These are phyloP conservation scores for Furcula furcula DNA, from an alignment of 2,888 invertebrate species.

Conservation along the genomic window DNA sequence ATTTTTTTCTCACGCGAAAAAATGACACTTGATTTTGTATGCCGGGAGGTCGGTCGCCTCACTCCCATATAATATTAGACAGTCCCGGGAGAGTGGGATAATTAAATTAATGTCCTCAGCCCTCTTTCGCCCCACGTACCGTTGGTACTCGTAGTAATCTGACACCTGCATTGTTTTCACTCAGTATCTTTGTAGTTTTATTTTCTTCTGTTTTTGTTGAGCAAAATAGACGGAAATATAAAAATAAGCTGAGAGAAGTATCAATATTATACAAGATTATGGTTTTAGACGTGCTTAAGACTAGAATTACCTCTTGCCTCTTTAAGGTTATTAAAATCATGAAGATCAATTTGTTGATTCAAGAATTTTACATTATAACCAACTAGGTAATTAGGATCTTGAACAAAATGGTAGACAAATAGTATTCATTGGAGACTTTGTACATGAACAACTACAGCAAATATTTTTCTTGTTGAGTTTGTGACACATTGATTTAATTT, in stretches of 20 bases:
- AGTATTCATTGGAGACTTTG: too few species aligned
- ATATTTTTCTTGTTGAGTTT: too few species aligned
- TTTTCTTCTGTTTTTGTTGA: slow-evolving; percentile 38
- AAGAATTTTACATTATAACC: too few species aligned
- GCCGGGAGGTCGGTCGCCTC: slow-evolving; percentile 56
- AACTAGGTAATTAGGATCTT: too few species aligned
- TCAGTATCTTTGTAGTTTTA: slow-evolving; percentile 41
- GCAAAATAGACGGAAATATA: slow-evolving; percentile 10
- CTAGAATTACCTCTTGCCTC: too few species aligned
- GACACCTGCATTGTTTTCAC: slow-evolving; percentile 78
- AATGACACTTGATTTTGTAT: slow-evolving; percentile 75
- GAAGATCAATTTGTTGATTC: too few species aligned
- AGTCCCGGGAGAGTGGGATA: slow-evolving; percentile 69
- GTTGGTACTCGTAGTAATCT: slow-evolving; percentile 70
- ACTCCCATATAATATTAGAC: slow-evolving; percentile 74
- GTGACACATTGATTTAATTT: too few species aligned
- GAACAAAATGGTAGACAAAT: too few species aligned
- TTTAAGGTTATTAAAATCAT: too few species aligned
- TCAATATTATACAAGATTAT: too few species aligned
- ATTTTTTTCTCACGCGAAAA: slow-evolving; percentile 81
- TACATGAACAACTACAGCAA: too few species aligned
- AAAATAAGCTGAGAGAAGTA: neutral
- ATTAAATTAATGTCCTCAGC: slow-evolving; percentile 79
- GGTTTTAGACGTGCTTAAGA: too few species aligned
- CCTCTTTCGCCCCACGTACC: slow-evolving; percentile 64